Conservation (phyloP, 2,797 vertebrate genomes). For the Rallus crepitans region DNA sequence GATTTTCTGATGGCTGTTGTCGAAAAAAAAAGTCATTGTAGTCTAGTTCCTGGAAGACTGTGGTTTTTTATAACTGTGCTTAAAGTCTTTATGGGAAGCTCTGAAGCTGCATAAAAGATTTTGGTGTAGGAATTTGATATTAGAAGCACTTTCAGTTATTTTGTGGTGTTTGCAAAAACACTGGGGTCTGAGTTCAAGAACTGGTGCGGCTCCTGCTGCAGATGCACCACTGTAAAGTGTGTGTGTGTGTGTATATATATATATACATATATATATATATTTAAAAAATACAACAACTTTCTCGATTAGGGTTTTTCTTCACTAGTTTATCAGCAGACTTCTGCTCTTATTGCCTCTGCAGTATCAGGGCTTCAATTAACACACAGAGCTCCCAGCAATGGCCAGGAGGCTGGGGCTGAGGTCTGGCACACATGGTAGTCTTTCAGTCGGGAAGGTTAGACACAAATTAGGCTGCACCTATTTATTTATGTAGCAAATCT, state of each 20-base stretch:
- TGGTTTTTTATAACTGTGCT: constrained; percentile 44
- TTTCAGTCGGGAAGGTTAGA: background rate
- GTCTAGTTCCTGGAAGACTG: constrained; percentile 25
- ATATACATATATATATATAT: no score
- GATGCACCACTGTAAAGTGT: background rate
- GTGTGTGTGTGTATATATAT: no score
- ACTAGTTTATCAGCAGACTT: background rate
- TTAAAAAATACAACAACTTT: no score
- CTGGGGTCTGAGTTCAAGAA: background rate
- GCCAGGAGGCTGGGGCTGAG: fast-evolving
- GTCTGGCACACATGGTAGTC: fast-evolving
- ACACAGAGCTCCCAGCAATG: background rate
- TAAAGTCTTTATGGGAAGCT: constrained; percentile 33
- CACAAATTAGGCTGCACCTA: background rate
- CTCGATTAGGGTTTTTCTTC: background rate
- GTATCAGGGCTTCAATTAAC: background rate
- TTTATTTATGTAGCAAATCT: background rate
- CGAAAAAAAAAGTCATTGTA: background rate
- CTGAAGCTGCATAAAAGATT: constrained; percentile 4
- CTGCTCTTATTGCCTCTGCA: background rate
- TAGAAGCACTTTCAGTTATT: background rate
- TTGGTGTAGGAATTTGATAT: background rate
- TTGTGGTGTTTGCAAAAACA: constrained; percentile 2
- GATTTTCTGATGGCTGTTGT: constrained; percentile 46
- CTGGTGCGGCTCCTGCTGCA: background rate